Conservation (phyloP, 2,797 vertebrate genomes). For the Tragopan temminckii region DNA sequence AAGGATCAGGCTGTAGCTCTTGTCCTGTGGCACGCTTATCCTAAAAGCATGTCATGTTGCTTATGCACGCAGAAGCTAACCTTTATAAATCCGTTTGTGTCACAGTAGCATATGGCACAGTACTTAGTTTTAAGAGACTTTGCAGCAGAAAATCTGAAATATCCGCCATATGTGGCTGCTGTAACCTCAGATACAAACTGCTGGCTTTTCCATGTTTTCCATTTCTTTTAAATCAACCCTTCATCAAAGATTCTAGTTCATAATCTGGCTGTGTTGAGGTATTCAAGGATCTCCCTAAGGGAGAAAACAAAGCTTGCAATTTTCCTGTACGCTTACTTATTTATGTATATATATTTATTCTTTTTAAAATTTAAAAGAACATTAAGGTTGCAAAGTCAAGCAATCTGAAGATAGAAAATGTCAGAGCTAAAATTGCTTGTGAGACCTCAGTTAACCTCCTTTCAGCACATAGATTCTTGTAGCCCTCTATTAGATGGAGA, state of each 20-base stretch:
- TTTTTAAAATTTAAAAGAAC: not conserved
- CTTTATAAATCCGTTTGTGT: not conserved
- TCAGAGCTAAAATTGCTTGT: conserved; percentile 3
- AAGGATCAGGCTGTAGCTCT: not conserved
- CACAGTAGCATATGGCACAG: not conserved
- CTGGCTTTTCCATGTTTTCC: not conserved
- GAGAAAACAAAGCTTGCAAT: not conserved
- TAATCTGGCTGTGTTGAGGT: not conserved
- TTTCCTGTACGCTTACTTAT: not conserved
- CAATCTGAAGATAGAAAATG: conserved; percentile 3
- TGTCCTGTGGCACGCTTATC: not conserved
- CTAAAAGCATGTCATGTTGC: not conserved
- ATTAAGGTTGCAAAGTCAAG: not conserved
- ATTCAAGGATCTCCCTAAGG: not conserved
- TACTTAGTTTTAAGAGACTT: not conserved
- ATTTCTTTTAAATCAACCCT: not conserved
- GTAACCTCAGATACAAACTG: not conserved
- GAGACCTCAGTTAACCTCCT: not conserved
- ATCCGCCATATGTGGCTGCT: not conserved
- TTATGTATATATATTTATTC: not conserved
- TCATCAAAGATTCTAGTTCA: not conserved
- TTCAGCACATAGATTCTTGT: not conserved
- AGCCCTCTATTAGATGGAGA: not conserved
- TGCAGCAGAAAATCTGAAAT: conserved; percentile 30
- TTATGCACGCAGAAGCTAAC: not conserved